Base-by-base conservation (phyloP, 2,888 invertebrate species). In the Tenthredo scrophulariae region DNA sequence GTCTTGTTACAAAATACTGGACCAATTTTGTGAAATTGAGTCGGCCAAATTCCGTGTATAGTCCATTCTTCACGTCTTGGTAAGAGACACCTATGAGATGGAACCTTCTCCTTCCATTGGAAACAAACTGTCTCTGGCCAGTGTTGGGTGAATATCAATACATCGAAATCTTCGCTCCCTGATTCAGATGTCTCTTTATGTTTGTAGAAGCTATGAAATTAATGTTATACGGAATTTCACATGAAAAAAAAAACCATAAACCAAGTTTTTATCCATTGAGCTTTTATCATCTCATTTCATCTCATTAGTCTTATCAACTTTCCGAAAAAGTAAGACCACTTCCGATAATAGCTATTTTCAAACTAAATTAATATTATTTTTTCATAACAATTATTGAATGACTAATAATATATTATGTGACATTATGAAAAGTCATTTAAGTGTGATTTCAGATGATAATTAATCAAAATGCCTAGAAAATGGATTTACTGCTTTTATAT, bases 41-140 rank as follows among this genome's bases (percentile, higher is more conserved):
- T 96, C 0, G 98, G 98, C 98, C 98, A 98, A 62, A 97, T 94
- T 1, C 97, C 97, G 90, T 98, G 97, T 50, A 98, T 95, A 0
- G 96, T 96, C 97, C 97, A 98, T 83, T 92, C 91, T 2, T 95
- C 93, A 83, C 95, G 94, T 18, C 93, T 94, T 2, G 97, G 97
- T 88, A 97, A 92, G 0, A 93, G 91, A 90, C 97, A 98, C 1
- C 94, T 94, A 89, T 97, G 95, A 0, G 94, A 91, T 0, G 94
- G 92, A 77, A 95, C 94, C 80, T 94, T 93, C 87, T 96, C 95
- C 89, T 95, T 94, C 97, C 97, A 97, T 86, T 95, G 94, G 67
- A 95, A 94, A 90, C 97, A 97, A 2, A 96, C 94, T 0, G 96
- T 96, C 65, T 95, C 94, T 0, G 97, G 97, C 97, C 97, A 98